Conservation (phyloP, 2,113 vertebrate species). For the Scortum barcoo region DNA sequence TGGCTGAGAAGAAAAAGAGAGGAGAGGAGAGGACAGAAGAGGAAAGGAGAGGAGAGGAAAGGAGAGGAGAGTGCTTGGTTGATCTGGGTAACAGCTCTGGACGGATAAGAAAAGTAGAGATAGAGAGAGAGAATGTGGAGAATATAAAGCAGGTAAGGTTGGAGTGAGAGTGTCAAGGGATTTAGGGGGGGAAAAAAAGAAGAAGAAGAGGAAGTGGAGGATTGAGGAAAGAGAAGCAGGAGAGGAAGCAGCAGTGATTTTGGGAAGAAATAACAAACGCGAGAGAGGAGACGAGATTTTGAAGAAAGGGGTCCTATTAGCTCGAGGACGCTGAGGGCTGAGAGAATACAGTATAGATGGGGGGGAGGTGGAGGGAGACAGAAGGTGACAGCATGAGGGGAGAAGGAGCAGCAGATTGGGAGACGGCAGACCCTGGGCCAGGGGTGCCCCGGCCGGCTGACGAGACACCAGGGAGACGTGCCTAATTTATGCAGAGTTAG, state of each 20-base stretch:
- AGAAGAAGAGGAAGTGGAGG: slow-evolving; percentile 34
- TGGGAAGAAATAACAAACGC: slow-evolving; percentile 22
- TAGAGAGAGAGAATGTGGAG: slow-evolving; percentile 49
- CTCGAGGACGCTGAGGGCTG: not conserved
- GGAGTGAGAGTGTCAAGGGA: slow-evolving; percentile 47
- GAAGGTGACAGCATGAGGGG: slow-evolving; percentile 68
- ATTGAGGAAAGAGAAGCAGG: slow-evolving; percentile 23
- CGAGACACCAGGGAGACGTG: slow-evolving; percentile 74
- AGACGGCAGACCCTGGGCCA: slow-evolving; percentile 62
- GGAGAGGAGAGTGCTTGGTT: slow-evolving; percentile 41
- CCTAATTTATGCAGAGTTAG: slow-evolving; percentile 83
- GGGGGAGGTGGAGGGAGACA: slow-evolving; percentile 51
- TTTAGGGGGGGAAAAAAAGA: not conserved
- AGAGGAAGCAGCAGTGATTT: slow-evolving; percentile 23
- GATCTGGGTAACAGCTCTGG: slow-evolving; percentile 46
- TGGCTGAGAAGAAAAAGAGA: slow-evolving; percentile 47
- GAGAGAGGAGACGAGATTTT: slow-evolving; percentile 16
- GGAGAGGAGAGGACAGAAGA: slow-evolving; percentile 24
- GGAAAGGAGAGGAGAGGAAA: slow-evolving; percentile 39
- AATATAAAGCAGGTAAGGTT: slow-evolving; percentile 65
- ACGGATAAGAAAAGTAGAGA: slow-evolving; percentile 52
- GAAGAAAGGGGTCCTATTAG: slow-evolving; percentile 6
- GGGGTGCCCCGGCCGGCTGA: slow-evolving; percentile 69
- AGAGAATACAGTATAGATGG: slow-evolving; percentile 63
- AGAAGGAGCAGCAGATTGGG: slow-evolving; percentile 67